Percentiles rank a stretch among this genome's conserved stretches.
phyloP scores from a whole-genome alignment of 2,797 vertebrate species.

The Rhynchonycteris naso region DNA sequence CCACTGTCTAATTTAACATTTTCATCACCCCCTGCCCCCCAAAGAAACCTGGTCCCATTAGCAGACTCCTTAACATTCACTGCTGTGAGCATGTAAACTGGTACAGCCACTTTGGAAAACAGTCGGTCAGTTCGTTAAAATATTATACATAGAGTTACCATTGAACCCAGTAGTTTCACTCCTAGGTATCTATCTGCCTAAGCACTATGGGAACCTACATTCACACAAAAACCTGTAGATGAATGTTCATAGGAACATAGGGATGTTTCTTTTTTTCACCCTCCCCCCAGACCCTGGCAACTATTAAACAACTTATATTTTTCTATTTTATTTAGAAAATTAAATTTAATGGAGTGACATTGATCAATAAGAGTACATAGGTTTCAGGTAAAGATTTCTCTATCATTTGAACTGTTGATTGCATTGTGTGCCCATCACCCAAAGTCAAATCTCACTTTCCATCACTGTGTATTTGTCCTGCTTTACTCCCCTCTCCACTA shows the following conservation, averaged over 20 bases:
- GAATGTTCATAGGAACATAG: background rate
- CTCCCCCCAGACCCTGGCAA: background rate
- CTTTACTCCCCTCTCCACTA: too few relatives aligned
- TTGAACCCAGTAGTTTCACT: background rate
- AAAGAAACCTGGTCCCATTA: background rate
- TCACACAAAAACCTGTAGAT: background rate
- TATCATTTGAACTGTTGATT: too few relatives aligned
- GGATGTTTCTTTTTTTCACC: background rate
- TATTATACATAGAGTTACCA: background rate
- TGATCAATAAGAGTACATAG: too few relatives aligned
- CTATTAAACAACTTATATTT: background rate
- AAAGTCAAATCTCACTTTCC: too few relatives aligned
- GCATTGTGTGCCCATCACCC: too few relatives aligned
- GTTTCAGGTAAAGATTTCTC: too few relatives aligned
- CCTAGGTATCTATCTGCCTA: background rate
- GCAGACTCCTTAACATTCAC: background rate
- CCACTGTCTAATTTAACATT: constrained; percentile 1
- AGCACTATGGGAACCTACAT: background rate
- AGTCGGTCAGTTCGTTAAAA: background rate
- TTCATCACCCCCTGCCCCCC: background rate
- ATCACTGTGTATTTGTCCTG: too few relatives aligned
- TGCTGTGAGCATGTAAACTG: constrained; percentile 37
- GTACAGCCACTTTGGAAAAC: background rate
- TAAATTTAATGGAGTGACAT: too few relatives aligned
- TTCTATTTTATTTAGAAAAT: too few relatives aligned